phyloP scores from a whole-genome alignment of 2,797 vertebrate genomes.

The Cyprinodon diabolis region DNA sequence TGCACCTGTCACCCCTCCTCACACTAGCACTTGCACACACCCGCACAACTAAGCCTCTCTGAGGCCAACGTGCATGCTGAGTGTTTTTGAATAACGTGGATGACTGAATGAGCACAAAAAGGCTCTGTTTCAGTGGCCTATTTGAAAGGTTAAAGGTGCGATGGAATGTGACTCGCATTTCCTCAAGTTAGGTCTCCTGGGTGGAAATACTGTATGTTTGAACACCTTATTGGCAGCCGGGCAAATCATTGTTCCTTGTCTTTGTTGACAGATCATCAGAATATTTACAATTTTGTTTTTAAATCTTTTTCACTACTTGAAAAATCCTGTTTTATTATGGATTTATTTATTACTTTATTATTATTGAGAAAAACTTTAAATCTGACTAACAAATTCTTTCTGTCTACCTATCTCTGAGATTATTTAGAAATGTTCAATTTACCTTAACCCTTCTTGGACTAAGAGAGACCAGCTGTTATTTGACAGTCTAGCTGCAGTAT shows the following conservation, averaged over 20 bases:
- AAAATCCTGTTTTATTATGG: conserved; percentile 12
- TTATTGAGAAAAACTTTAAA: background rate
- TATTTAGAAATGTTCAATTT: background rate
- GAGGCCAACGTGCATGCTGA: conserved; percentile 22
- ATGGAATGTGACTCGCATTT: conserved; percentile 31
- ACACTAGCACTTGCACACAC: conserved; percentile 7
- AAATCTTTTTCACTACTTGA: background rate
- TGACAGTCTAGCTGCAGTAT: background rate
- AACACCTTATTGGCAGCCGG: background rate
- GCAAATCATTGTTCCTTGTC: background rate
- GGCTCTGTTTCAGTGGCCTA: conserved; percentile 18
- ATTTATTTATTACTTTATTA: background rate
- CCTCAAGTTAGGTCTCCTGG: background rate
- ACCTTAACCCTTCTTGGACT: background rate
- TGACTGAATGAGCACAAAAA: conserved; percentile 49
- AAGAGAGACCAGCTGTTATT: background rate
- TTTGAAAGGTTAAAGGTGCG: conserved; percentile 33
- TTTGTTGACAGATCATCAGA: conserved; percentile 1
- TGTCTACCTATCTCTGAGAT: background rate
- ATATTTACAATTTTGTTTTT: background rate
- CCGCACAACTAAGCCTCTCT: conserved; percentile 4
- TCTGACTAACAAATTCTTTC: background rate
- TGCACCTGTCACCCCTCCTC: conserved; percentile 67
- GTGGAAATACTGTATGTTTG: background rate
- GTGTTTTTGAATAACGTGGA: conserved; percentile 33